A percentile compares a stretch with the other conserved stretches of the same genome.
These are phyloP conservation scores for Dendropsophus ebraccatus DNA, from an alignment of 2,113 vertebrate genomes.

Conservation along the genomic window DNA sequence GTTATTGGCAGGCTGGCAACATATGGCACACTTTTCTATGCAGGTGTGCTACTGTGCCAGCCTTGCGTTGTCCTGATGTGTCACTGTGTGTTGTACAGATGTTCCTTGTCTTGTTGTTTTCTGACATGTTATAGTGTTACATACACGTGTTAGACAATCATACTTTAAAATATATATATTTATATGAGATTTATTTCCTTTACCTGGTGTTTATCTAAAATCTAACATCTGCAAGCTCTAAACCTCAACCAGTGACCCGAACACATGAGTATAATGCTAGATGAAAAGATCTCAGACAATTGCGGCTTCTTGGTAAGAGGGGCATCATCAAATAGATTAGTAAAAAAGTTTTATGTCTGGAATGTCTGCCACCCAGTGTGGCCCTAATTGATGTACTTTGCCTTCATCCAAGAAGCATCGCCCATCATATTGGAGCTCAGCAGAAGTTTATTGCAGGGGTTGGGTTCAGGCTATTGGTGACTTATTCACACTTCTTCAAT, in stretches of 20 bases:
- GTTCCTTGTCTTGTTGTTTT: not conserved
- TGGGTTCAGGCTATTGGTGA: not conserved
- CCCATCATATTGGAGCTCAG: not conserved
- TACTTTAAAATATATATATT: too few relatives aligned
- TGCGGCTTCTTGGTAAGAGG: not conserved
- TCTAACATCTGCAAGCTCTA: not conserved
- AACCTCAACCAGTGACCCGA: too few relatives aligned
- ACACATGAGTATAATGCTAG: not conserved
- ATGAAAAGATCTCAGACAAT: not conserved
- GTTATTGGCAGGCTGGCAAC: not conserved
- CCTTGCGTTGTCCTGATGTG: not conserved
- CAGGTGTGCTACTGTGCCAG: not conserved
- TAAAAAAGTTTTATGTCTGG: not conserved
- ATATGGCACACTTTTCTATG: conserved; percentile 30
- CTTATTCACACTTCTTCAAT: not conserved
- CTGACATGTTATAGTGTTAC: too few relatives aligned
- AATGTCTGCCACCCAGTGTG: conserved; percentile 29
- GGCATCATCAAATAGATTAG: not conserved
- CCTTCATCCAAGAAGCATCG: too few relatives aligned
- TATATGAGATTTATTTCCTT: not conserved
- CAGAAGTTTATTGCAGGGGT: not conserved
- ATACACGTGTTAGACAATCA: too few relatives aligned
- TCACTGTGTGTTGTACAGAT: not conserved
- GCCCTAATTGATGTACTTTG: not conserved
- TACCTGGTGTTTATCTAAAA: not conserved